Evolutionary conservation across 2,888 invertebrate genomes (phyloP).

Genomic region (Brachyopa scutellaris): DNA sequence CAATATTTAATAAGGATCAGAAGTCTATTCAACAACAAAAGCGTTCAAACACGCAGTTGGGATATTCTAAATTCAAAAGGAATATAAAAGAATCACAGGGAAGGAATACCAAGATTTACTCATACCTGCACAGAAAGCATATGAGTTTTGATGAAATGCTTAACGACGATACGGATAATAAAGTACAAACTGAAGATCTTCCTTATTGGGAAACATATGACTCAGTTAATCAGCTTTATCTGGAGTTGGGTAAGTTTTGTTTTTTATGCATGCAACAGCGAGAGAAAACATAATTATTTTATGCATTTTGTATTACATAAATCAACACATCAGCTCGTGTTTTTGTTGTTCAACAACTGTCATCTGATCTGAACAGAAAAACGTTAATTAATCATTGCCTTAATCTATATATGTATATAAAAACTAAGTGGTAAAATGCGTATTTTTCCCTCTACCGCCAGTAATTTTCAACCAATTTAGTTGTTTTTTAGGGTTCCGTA

Average conservation of each 20-base stretch:
- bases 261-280: too few relatives aligned
- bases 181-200: conserved; percentile 76
- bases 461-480: too few relatives aligned
- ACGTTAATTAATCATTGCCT: too few relatives aligned
- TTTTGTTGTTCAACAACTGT: too few relatives aligned
- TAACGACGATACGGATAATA: conserved; percentile 55
- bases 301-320: too few relatives aligned
- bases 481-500: too few relatives aligned
- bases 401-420: too few relatives aligned
- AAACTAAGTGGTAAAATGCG: too few relatives aligned
- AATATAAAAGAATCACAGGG: conserved; percentile 58
- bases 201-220: conserved; percentile 96
- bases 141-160: conserved; percentile 34
- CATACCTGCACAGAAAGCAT: conserved; percentile 3
- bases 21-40: conserved; percentile 10
- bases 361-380: too few relatives aligned
- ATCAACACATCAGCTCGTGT: too few relatives aligned
- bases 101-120: conserved; percentile 52
- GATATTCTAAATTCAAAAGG: conserved; percentile 22
- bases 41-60: conserved; percentile 21
- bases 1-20: background rate
- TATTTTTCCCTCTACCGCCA: too few relatives aligned
- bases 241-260: conserved; percentile 87
- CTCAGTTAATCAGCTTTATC: conserved; percentile 93
- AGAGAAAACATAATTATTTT: too few relatives aligned